These are phyloP conservation scores for Forbesichthys papilliferus DNA, from an alignment of 2,113 vertebrate species.

Conservation along the genomic window DNA sequence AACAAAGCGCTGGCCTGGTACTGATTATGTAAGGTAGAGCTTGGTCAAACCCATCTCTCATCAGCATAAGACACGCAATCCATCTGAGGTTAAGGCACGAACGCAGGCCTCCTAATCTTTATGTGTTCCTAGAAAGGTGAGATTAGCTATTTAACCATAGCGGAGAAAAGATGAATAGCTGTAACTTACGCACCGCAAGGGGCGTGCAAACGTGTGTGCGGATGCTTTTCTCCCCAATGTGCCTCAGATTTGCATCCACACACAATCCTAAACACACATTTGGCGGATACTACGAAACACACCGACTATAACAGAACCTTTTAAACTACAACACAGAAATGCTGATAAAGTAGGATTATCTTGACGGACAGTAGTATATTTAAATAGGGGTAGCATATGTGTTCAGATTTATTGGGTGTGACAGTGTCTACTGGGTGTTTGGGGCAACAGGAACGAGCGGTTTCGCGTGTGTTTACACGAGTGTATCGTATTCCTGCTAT, in stretches of 20 bases:
- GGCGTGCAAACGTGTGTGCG: no score
- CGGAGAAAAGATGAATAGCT: no score
- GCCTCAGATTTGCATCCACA: no score
- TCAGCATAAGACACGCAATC: conserved; percentile 34
- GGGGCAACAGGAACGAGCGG: conserved; percentile 23
- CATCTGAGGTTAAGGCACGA: conserved; percentile 14
- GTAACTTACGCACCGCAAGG: no score
- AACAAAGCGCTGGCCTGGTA: conserved; percentile 52
- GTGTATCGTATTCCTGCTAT: conserved; percentile 46
- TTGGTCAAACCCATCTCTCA: conserved; percentile 54
- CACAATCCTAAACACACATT: no score
- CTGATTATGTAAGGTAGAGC: conserved; percentile 65
- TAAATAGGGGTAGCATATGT: neutral
- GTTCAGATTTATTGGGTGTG: conserved; percentile 19
- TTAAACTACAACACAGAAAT: conserved; percentile 18
- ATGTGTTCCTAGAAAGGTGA: conserved; percentile 35
- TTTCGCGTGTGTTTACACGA: conserved; percentile 43
- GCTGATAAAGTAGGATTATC: neutral
- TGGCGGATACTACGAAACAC: no score
- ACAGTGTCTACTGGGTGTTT: conserved; percentile 31
- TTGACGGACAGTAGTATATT: conserved; percentile 3
- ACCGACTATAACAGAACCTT: no score
- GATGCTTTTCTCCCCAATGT: no score
- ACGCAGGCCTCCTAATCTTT: conserved; percentile 25
- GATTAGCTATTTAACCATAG: conserved; percentile 41